Evolutionary conservation across 2,113 vertebrate species (phyloP), one percentile per base, ranked within the genome.

Genomic region (Mormyrus lacerda): DNA sequence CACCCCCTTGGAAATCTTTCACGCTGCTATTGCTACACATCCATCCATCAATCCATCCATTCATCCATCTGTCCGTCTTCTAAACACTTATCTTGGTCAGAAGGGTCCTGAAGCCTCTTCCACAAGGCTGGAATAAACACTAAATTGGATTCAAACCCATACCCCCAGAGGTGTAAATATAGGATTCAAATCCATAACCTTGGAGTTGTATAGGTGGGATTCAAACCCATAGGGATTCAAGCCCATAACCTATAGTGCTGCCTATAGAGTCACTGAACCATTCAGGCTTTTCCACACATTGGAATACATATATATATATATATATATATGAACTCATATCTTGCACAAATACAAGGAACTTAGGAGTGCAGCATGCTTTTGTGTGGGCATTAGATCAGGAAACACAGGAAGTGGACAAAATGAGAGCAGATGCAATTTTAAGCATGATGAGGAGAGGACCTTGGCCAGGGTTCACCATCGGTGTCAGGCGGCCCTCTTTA

Each of bases 321-420:
- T 94, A 95, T 93, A 94, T 91, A 94, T 94, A 95, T 93, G 93
- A 94, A 94, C 95, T 93, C 91, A 94, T 94, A 95, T 95, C 92
- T 94, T 93, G 92, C 93, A 92, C 87, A 90, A 91, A 95, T 93
- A 92, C 92, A 92, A 92, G 91, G 92, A 94, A 93, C 95, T 93
- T 94, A 96, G 95, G 95, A 95, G 94, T 94, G 92, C n/a, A 27
- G 58, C 24, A 61, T 10, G 24, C 7, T 61, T 61, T 24, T 27
- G 92, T 93, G 94, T 93, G 92, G 94, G 85, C 91, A 79, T 65
- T 85, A 87, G 69, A 85, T 76, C 27, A 45, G 73, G 65, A 76
- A 90, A 48, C 55, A 87, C 82, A 76, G 83, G 88, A 92, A 83
- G 24, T 51, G 87, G 42, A 55, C 85, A 88, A n/a, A 85, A 83